Base-by-base conservation (phyloP, 2,888 invertebrate species). In the Thymelicus lineola region DNA sequence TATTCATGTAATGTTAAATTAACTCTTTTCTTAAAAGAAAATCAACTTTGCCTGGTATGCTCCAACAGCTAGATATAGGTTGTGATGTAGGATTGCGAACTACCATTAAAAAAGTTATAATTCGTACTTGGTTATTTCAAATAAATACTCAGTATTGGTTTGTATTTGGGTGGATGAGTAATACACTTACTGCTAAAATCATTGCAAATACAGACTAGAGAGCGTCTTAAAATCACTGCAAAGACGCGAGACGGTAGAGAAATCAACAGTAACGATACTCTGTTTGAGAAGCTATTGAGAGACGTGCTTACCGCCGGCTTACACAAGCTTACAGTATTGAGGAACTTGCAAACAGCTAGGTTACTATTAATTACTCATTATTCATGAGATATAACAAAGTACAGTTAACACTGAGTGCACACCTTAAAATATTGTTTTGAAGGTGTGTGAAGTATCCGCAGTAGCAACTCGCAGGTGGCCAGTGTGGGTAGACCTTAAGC, bases 261-360 rank as follows among this genome's bases (percentile, higher is more conserved):
- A 17, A 17, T 50, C 48, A 50, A 50, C 48, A 50, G 48, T 50
- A 50, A 6, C 48, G 17, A 12, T 9, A 12, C 12, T 17, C 53
- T 55, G 55, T 64, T 64, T 55, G 64, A 64, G 55, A 12, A 64
- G 64, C 64, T 42, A 55, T 55, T 55, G 15, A 48, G 6, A 7
- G 4, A 50, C 2, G 48, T 50, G 48, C 48, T 50, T 9, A 50
- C 15, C 15, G 7, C 7, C 48, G 48, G 17, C 48, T 50, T n/a
- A 50, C 15, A 48, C n/a, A n/a, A n/a, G n/a, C 15, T 48, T 15
- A 15, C 15, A 7, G 48, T 15, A 17, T 15, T 50, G 15, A 50
- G 48, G 7, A 17, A 50, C 48, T 17, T 50, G 48, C 48, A 50
- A 50, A 15, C 7, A 17, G 15, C 7, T 17, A 17, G 48, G 9